phyloP scores from a whole-genome alignment of 1,140 invertebrate genomes.

The Drosophila lini region DNA sequence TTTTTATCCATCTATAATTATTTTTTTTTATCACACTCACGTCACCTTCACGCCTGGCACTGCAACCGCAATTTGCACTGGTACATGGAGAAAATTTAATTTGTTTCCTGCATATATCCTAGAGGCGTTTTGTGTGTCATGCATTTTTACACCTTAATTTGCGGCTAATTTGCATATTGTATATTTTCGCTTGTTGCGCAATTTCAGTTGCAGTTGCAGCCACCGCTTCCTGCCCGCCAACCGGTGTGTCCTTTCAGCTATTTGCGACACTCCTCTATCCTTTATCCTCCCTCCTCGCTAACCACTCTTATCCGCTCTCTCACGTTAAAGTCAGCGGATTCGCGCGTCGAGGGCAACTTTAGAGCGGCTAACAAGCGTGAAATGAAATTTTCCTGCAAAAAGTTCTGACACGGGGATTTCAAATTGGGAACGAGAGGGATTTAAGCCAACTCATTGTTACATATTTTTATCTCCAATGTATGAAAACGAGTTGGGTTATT shows the following conservation, averaged over 20 bases:
- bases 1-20: conserved; percentile 9
- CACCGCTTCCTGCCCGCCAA: conserved; percentile 20
- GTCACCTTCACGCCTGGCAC: conserved; percentile 29
- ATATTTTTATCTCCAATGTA: not conserved
- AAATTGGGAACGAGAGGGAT: conserved; percentile 14
- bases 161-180: conserved; percentile 79
- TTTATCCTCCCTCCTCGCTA: not conserved
- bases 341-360: conserved; percentile 30
- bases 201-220: conserved; percentile 58
- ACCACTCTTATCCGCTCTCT: conserved; percentile 4
- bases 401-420: conserved; percentile 15
- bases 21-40: conserved; percentile 17
- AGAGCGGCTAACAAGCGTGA: conserved; percentile 41
- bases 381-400: conserved; percentile 36
- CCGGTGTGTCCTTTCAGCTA: conserved; percentile 18
- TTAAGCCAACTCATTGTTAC: conserved; percentile 1
- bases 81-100: conserved; percentile 62
- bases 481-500: conserved; percentile 2
- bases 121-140: conserved; percentile 79
- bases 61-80: conserved; percentile 58
- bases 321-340: conserved; percentile 19
- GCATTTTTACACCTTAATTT: conserved; percentile 82
- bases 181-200: conserved; percentile 74
- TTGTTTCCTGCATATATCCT: conserved; percentile 72
- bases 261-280: conserved; percentile 18